A percentile compares a stretch with the other conserved stretches of the same genome.
Conservation (phyloP, 2,888 invertebrate species). For the Drosophila heteroneura region DNA sequence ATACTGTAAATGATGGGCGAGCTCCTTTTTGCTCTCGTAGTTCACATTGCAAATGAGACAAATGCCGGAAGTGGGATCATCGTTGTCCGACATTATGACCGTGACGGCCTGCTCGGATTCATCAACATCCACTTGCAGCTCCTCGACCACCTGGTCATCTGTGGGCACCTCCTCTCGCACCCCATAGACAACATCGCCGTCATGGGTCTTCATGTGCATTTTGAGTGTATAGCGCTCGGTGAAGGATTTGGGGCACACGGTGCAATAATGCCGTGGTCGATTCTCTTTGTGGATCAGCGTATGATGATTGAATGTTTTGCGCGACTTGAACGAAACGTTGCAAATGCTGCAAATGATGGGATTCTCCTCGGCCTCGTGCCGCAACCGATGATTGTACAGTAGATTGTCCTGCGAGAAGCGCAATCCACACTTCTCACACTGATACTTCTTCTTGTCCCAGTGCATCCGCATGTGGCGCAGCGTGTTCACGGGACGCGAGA, state of each 20-base stretch:
- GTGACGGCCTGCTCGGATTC: conserved; percentile 78
- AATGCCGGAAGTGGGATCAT: conserved; percentile 59
- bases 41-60: conserved; percentile 79
- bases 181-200: conserved; percentile 68
- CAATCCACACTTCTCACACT: conserved; percentile 83
- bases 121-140: conserved; percentile 66
- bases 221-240: conserved; percentile 84
- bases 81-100: conserved; percentile 74
- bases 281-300: conserved; percentile 82
- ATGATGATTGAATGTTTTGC: conserved; percentile 83
- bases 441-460: conserved; percentile 84
- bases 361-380: conserved; percentile 83
- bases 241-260: conserved; percentile 81
- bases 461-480: conserved; percentile 83
- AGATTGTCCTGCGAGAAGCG: conserved; percentile 83
- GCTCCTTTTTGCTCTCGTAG: conserved; percentile 74
- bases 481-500: conserved; percentile 82
- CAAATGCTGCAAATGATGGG: conserved; percentile 82
- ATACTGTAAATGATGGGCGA: conserved; percentile 78
- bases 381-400: conserved; percentile 82
- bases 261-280: conserved; percentile 81
- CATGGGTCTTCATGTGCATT: conserved; percentile 82
- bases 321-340: conserved; percentile 82
- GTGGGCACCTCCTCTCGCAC: conserved; percentile 63
- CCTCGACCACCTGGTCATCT: conserved; percentile 73